Base-by-base conservation (phyloP, 1,140 invertebrate genomes). In the Branchinecta lynchi region DNA sequence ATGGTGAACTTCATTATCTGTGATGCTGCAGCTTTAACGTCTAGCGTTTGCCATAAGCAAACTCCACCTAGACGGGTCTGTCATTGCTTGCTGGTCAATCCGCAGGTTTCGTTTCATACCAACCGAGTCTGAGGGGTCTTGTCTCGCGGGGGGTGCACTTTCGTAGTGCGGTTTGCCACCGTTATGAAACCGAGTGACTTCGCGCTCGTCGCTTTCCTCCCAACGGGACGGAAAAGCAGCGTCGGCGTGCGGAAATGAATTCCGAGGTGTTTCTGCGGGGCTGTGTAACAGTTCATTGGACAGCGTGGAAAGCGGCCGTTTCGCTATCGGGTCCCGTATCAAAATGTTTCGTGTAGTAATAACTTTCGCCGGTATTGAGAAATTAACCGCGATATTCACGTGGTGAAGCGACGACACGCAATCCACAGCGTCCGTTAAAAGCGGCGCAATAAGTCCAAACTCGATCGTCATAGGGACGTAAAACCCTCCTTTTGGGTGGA, bases 401-500 rank as follows among this genome's bases (percentile, higher is more conserved):
- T 92, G 92, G 81, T 96, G 92, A 17, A 94, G 81, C 8, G 90
- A 84, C 7, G 84, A 81, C 9, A 85, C 81, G 3, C 84, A 67
- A 74, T 73, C 8, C 71, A 71, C 45, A 70, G 32, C 65, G 43
- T 83, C 81, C 0, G 67, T 71, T 66, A 65, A 65, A 8, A 66
- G 81, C 82, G 89, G 86, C 71, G 86, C 78, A 17, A 95, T 77
- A 15, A 87, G 79, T 17, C 86, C 82, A 67, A 87, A 85, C 72
- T 93, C 90, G 15, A 96, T 83, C n/a, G 89, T 90, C 65, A 95
- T 77, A 7, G 93, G 93, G 67, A 96, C 84, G 77, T 96, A 96
- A 76, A 89, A 95, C n/a, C 88, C 86, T 17, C 92, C 92, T 78
- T 86, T 83, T 32, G 88, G 85, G 78, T 92, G 89, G 0, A 93